Base-by-base conservation (phyloP, 2,888 invertebrate species). In the Caenorhabditis sp. region DNA sequence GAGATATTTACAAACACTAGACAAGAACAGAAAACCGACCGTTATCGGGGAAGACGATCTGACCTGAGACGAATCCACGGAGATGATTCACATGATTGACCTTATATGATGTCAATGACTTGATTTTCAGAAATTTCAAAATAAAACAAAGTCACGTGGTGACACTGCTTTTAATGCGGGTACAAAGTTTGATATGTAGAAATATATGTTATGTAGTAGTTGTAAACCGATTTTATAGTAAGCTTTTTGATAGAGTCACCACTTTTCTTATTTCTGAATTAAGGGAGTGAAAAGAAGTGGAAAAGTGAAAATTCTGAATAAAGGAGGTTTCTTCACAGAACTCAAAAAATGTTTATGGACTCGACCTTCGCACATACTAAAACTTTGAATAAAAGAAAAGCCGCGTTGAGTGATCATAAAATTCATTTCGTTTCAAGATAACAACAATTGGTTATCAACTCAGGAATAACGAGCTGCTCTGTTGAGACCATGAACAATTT, bases 281-380 rank as follows among this genome's bases (percentile, higher is more conserved):
- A 38, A 38, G 12, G 8, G 31, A 35, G 31, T n/a, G n/a, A 35
- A 35, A 6, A 4, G 31, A 35, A 35, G 4, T 35, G 24, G 1
- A 4, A 26, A 56, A 56, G 14, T 26, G 26, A 24, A 56, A 3
- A 56, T 14, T 47, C 6, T 47, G 12, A 47, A 47, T n/a, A n/a
- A n/a, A n/a, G n/a, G n/a, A n/a, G n/a, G n/a, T n/a, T n/a, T n/a
- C n/a, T n/a, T n/a, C 22, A 12, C 16, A 31, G 38, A 59, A 35
- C 22, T 38, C 19, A 5, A 14, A 38, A 7, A 22, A 4, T 26
- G 24, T 41, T 6, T 28, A 47, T 24, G 26, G n/a, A 5, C 19
- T 5, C 58, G 75, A 75, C 66, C 75, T 75, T 75, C 75, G 76
- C 24, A 47, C 76, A 59, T 38, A 76, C 59, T 59, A 76, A 76